Evolutionary conservation across 2,797 vertebrate genomes (phyloP).

Genomic region (Micrastur ruficollis): DNA sequence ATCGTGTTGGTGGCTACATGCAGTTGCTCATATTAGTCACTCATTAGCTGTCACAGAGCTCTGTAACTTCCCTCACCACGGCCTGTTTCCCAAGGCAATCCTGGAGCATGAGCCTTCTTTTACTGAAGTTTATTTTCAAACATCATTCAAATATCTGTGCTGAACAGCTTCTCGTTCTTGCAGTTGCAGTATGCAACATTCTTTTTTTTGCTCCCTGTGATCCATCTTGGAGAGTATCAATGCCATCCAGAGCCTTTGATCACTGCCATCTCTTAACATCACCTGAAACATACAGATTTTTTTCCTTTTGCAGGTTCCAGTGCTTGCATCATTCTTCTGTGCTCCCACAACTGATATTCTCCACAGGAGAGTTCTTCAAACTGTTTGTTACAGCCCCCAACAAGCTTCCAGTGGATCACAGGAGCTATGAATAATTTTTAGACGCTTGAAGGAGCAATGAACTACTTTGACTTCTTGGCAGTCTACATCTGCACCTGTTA

Average conservation of each 20-base stretch:
- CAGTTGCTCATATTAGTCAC: neutral
- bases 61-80: neutral
- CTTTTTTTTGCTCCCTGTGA: neutral
- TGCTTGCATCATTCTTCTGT: neutral
- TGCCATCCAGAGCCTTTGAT: neutral
- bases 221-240: neutral
- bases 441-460: neutral
- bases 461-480: constrained; percentile 5
- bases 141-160: neutral
- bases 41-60: neutral
- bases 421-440: neutral
- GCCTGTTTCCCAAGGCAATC: neutral
- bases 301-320: neutral
- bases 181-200: neutral
- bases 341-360: neutral
- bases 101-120: neutral
- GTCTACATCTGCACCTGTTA: neutral
- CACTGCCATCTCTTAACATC: neutral
- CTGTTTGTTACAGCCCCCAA: neutral
- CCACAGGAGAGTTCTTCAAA: neutral
- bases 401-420: neutral
- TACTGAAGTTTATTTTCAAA: neutral
- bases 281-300: neutral
- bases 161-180: neutral
- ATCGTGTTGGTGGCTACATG: neutral